These are phyloP conservation scores for Platyscapa corneri DNA, from an alignment of 1,140 invertebrate genomes.

Conservation along the genomic window DNA sequence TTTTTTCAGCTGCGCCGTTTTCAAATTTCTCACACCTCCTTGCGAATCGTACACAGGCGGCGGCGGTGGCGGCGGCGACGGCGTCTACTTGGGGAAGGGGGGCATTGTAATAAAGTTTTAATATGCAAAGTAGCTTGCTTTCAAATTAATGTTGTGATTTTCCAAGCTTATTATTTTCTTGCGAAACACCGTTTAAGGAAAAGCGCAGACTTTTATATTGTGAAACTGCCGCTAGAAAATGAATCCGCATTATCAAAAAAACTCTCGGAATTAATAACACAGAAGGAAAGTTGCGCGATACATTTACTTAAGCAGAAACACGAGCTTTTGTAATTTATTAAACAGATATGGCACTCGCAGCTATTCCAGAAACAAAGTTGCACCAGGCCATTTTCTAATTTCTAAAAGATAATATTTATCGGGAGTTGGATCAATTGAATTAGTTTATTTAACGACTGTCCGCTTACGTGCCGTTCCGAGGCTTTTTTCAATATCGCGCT, in stretches of 20 bases:
- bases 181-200: neutral
- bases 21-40: neutral
- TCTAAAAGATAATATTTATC: neutral
- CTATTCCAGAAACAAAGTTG: neutral
- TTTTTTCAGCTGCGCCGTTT: neutral
- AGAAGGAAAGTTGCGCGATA: neutral
- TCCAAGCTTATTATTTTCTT: neutral
- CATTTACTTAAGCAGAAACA: neutral
- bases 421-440: neutral
- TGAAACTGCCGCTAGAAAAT: neutral
- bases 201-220: slow-evolving; percentile 15
- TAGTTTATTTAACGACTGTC: neutral
- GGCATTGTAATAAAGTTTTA: neutral
- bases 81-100: no score
- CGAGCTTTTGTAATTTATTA: slow-evolving; percentile 11
- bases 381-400: neutral
- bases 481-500: neutral
- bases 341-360: neutral
- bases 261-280: neutral
- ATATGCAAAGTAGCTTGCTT: neutral
- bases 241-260: neutral
- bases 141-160: neutral
- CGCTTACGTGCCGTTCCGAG: neutral
- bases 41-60: neutral
- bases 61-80: no score